phyloP scores from a whole-genome alignment of 2,888 invertebrate species.

The Herminia tarsipennalis region DNA sequence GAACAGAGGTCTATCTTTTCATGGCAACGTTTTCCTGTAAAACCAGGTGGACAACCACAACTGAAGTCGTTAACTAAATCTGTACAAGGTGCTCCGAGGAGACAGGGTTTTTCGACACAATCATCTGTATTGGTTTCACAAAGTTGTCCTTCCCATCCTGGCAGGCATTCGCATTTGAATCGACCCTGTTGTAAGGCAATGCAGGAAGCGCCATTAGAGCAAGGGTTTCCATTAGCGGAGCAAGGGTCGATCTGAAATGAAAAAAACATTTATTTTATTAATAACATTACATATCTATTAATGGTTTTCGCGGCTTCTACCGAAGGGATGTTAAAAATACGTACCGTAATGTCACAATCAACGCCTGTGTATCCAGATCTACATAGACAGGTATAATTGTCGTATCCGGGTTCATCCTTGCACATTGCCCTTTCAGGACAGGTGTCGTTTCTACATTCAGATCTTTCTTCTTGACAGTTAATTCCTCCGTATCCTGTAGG shows the following conservation, averaged over 20 bases:
- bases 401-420: slow-evolving; percentile 96
- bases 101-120: slow-evolving; percentile 96
- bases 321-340: too few species aligned
- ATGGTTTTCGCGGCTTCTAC: too few species aligned
- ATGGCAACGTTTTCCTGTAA: slow-evolving; percentile 98
- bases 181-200: slow-evolving; percentile 95
- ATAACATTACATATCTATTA: neutral
- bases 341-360: slow-evolving; percentile 95
- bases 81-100: slow-evolving; percentile 96
- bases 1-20: slow-evolving; percentile 97
- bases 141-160: slow-evolving; percentile 98
- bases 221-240: slow-evolving; percentile 95
- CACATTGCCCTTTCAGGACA: slow-evolving; percentile 99
- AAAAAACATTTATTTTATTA: too few species aligned
- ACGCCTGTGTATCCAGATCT: slow-evolving; percentile 97
- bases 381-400: slow-evolving; percentile 96
- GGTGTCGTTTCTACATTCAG: slow-evolving; percentile 95
- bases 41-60: slow-evolving; percentile 97
- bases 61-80: slow-evolving; percentile 97
- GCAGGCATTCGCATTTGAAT: slow-evolving; percentile 97
- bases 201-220: slow-evolving; percentile 95
- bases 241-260: slow-evolving; percentile 95
- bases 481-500: slow-evolving; percentile 95
- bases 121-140: slow-evolving; percentile 98
- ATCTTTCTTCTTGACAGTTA: slow-evolving; percentile 97